Evolutionary conservation across 2,113 vertebrate species (phyloP).

Genomic region (Loxodonta africana): DNA sequence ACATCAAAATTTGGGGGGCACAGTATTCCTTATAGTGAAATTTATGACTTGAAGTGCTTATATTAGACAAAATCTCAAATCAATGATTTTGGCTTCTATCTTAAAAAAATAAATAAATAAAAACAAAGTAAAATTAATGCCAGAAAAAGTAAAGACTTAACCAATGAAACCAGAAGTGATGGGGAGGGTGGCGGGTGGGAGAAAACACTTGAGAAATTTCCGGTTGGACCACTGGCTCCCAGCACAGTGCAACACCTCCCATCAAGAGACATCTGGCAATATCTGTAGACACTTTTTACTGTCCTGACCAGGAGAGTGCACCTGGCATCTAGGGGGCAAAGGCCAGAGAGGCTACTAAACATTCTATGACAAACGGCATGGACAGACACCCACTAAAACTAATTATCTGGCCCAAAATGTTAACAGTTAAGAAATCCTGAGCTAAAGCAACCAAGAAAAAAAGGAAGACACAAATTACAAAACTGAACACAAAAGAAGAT

Average conservation of each 20-base stretch:
- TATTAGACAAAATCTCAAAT: background rate
- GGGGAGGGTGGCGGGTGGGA: too few relatives aligned
- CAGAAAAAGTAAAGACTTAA: background rate
- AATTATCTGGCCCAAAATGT: background rate
- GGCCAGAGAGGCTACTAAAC: background rate
- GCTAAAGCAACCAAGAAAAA: background rate
- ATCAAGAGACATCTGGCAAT: too few relatives aligned
- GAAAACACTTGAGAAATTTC: background rate
- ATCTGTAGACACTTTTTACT: too few relatives aligned
- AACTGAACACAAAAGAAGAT: background rate
- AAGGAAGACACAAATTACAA: background rate
- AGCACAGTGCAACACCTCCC: too few relatives aligned
- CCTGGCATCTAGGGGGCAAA: background rate
- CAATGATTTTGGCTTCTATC: background rate
- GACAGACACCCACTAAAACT: background rate
- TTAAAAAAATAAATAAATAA: slow-evolving; percentile 2
- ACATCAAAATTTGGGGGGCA: background rate
- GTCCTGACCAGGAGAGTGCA: too few relatives aligned
- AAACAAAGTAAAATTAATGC: background rate
- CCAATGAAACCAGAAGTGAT: too few relatives aligned
- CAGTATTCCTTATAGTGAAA: background rate
- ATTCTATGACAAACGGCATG: background rate
- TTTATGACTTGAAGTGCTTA: background rate
- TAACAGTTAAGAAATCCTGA: background rate
- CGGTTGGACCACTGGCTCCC: background rate